Evolutionary conservation across 1,140 invertebrate species (phyloP), one percentile per base, ranked within the genome.

Genomic region (Tribolium madens): DNA sequence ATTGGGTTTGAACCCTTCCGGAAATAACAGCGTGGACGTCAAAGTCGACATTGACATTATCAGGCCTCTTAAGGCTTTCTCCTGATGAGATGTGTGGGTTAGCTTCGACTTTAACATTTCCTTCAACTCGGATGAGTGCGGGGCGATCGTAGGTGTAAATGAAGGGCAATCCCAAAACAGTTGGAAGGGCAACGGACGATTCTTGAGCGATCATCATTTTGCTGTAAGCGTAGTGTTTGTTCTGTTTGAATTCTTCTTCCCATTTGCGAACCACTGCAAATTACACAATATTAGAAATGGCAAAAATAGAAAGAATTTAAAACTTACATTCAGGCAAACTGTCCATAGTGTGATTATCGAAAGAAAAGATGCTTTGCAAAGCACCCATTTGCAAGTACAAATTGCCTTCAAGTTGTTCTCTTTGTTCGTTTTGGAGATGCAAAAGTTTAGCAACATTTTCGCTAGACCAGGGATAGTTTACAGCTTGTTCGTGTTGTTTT

Each of bases 151-250:
- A 87, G n/a, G 87, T 89, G 84, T 87, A 91, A 48, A 90, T 83
- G 80, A 92, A 92, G 13, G 92, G 92, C 68, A 93, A 86, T 83
- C 92, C 92, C 75, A 87, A 89, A 76, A 89, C 90, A 7, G 90
- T 88, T 1, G 92, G 91, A 86, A 92, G 91, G 82, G 89, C 89
- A 1, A 93, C 80, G 0, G 87, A 87, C 0, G 89, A 80, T 47
- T 89, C 86, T 48, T 88, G 87, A 7, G 85, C 82, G 70, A 88
- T 89, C 5, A 86, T 80, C 0, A 91, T 79, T 79, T 89, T 90
- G 17, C 87, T 91, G 83, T 88, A 88, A 80, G 90, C 88, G 69
- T 88, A 85, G 60, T 86, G 80, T 9, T 86, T 79, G 10, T 88
- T 90, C 0, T 88, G 80, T 12, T 78, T 82, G 0, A 90, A 75